Base-by-base conservation (phyloP, 2,113 vertebrate species). In the Neolamprologus sp. region DNA sequence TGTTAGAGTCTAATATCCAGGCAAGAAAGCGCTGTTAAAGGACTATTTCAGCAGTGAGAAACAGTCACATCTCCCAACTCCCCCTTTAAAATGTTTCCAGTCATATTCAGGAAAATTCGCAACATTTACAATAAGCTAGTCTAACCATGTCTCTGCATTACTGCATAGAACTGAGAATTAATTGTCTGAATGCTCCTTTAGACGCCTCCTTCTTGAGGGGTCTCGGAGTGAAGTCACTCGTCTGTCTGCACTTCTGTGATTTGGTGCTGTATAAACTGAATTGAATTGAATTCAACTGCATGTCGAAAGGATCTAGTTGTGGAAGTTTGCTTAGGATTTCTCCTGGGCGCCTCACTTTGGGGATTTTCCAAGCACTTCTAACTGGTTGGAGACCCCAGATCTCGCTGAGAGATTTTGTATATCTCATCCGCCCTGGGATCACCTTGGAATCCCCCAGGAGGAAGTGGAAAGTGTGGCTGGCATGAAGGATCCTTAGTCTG, bases 1-100 rank as follows among this genome's bases (percentile, higher is more conserved):
- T 21, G n/a, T 71, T 23, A 23, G 8, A 45, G 21, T 42, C 37
- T 16, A 0, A 45, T 45, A 26, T 45, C 21, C 5, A 42, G 65
- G 13, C 68, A 75, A 28, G 68, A 47, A 45, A 28, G 21, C 40
- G 0, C 4, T 0, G 0, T 28, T 28, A 28, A 45, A 47, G 21
- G 21, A 45, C n/a, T 45, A 23, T 73, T 26, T 45, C 68, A 73
- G 33, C n/a, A 45, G 21, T 45, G 21, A 1, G 40, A 26, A 17
- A 17, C 14, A 17, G 68, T 17, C 65, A 73, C 21, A 45, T 17
- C 68, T 47, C 21, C 14, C 14, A 47, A 28, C 21, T 73, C 21
- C 1, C 21, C 14, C 0, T 47, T 75, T 17, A 75, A 75, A 28
- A 47, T 28, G 8, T 47, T 75, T 75, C 14, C 8, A 47, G 19